phyloP scores from a whole-genome alignment of 2,888 invertebrate genomes.

The Eurois occulta region DNA sequence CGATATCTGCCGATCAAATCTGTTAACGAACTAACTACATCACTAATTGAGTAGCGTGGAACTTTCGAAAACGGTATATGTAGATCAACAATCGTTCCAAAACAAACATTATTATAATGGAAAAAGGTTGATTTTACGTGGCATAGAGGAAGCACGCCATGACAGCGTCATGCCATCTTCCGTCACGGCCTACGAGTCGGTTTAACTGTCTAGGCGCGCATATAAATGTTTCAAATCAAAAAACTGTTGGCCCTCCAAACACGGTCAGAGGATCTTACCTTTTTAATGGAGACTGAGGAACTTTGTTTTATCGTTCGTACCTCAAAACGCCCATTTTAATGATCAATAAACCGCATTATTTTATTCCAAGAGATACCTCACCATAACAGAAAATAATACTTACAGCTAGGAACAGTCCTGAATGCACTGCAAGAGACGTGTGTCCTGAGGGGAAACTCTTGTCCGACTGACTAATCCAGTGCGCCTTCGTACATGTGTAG shows the following conservation, averaged over 20 bases:
- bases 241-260: not conserved
- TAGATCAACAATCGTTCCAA: too few relatives aligned
- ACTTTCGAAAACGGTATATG: too few relatives aligned
- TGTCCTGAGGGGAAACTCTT: conserved; percentile 94
- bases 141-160: too few relatives aligned
- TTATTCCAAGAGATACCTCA: not conserved
- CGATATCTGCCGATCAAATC: too few relatives aligned
- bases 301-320: not conserved
- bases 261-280: not conserved
- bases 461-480: conserved; percentile 91
- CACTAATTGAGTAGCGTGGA: too few relatives aligned
- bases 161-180: too few relatives aligned
- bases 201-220: too few relatives aligned
- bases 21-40: too few relatives aligned
- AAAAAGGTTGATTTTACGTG: too few relatives aligned
- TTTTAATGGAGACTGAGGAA: not conserved
- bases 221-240: not conserved
- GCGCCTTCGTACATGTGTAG: conserved; percentile 92
- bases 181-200: too few relatives aligned
- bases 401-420: conserved; percentile 91
- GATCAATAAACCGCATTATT: too few relatives aligned
- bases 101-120: too few relatives aligned
- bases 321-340: not conserved
- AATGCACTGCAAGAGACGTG: conserved; percentile 92
- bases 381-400: conserved; percentile 72